Percentiles rank a stretch among this genome's conserved stretches.
These are phyloP conservation scores for Zenarchopterus dispar DNA, from an alignment of 2,797 vertebrate genomes.

Conservation along the genomic window DNA sequence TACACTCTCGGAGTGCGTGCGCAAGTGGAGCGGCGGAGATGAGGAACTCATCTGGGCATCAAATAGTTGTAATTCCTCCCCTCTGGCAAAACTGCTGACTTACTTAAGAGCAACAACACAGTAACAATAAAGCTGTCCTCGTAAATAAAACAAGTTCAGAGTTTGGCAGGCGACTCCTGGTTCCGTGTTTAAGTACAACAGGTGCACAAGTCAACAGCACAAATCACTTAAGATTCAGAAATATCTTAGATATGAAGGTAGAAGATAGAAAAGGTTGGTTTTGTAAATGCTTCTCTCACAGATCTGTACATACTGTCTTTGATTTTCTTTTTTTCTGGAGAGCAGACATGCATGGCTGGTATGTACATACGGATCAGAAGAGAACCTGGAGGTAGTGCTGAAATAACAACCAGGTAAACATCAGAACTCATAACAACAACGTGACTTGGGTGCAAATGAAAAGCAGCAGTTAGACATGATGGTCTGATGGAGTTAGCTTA, in stretches of 20 bases:
- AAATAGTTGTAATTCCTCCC: constrained; percentile 43
- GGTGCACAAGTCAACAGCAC: too few species aligned
- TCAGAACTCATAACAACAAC: not conserved
- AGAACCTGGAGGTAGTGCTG: constrained; percentile 31
- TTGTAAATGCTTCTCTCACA: too few species aligned
- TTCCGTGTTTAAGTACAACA: constrained; percentile 21
- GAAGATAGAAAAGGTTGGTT: too few species aligned
- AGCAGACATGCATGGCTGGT: too few species aligned
- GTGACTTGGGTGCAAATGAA: constrained; percentile 1
- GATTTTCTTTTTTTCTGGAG: too few species aligned
- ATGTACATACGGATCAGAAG: not conserved
- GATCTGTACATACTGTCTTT: too few species aligned
- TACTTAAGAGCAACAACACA: constrained; percentile 17
- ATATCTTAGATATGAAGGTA: too few species aligned
- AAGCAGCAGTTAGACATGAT: not conserved
- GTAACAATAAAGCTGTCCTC: constrained; percentile 12
- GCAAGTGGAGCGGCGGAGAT: constrained; percentile 1
- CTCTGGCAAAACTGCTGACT: constrained; percentile 36
- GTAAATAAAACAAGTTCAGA: constrained; percentile 18
- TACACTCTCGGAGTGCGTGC: constrained; percentile 7
- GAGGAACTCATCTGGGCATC: constrained; percentile 17
- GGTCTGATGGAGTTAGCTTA: not conserved
- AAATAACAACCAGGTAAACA: not conserved
- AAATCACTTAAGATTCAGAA: too few species aligned
- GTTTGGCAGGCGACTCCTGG: constrained; percentile 22